Evolutionary conservation across 2,797 vertebrate genomes (phyloP), one percentile per base, ranked within the genome.

Genomic region (Propithecus perrieri): DNA sequence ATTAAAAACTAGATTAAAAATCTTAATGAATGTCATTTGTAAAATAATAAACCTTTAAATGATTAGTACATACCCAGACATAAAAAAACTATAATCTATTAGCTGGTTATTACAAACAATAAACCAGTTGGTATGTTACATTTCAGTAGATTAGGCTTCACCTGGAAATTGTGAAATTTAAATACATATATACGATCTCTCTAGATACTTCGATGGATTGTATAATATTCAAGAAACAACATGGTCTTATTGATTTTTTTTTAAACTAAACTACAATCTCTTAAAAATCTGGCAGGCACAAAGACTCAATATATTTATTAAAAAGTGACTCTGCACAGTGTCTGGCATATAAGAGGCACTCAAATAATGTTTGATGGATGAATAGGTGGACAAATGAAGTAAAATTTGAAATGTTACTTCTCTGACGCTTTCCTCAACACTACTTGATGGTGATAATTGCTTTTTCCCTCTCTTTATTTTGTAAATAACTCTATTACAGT

Each of bases 1-100:
- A 86, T 41, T 46, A 75, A 94, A 96, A 94, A 61, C 3, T 20
- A 91, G 59, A 84, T 61, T 76, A 6, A 91, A 91, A 97, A 86
- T 87, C 24, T 89, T 95, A 33, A 93, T 7, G 59, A 80, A 95
- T 75, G 13, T 11, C 76, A 83, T 69, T 14, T 74, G 38, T 78
- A 91, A 92, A 89, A 85, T 28, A 93, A 57, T 43, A 85, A 75
- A 72, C 1, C 17, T 83, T 94, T 93, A 91, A 91, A 63, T 67
- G 48, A 80, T 43, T 59, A 81, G 12, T 67, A 78, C 14, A 94
- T 1, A 95, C 2, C 24, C 57, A 90, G 96, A 69, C 35, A 28
- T 79, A 72, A 65, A 67, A 55, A 75, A 43, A 24, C 0, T n/a
- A 24, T 33, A 90, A 22, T 83, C 59, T 91, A 43, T 89, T 41